A percentile compares a stretch with the other conserved stretches of the same genome.
phyloP scores from a whole-genome alignment of 1,140 invertebrate species.

The Drosophila mauritiana region DNA sequence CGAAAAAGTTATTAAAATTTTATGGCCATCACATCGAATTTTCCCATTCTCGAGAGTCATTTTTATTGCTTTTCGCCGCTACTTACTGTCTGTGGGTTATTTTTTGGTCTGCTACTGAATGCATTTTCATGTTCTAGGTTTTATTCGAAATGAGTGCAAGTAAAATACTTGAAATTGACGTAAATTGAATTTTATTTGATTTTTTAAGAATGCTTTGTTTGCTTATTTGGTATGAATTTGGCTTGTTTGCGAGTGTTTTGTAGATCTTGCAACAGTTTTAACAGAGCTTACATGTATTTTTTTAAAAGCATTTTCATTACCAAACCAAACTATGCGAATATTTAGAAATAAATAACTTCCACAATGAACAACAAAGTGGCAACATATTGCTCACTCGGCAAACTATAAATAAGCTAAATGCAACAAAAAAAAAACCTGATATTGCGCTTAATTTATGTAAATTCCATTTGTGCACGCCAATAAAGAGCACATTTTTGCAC shows the following conservation, averaged over 20 bases:
- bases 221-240: constrained; percentile 8
- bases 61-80: constrained; percentile 51
- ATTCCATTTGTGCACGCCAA: constrained; percentile 45
- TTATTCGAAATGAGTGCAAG: constrained; percentile 5
- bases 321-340: constrained; percentile 29
- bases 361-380: constrained; percentile 51
- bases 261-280: constrained; percentile 3
- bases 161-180: constrained; percentile 8
- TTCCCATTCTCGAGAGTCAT: constrained; percentile 22
- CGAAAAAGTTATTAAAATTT: constrained; percentile 72
- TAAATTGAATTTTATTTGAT: constrained; percentile 26
- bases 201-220: constrained; percentile 7
- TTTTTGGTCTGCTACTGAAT: constrained; percentile 33
- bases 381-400: constrained; percentile 49
- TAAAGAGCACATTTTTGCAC: constrained; percentile 19
- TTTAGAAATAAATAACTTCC: constrained; percentile 46
- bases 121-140: constrained; percentile 50
- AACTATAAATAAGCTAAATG: constrained; percentile 45
- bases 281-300: constrained; percentile 4
- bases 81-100: constrained; percentile 11
- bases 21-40: constrained; percentile 51
- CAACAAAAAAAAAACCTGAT: constrained; percentile 35
- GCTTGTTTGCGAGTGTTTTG: neutral
- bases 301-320: neutral
- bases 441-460: constrained; percentile 58